Evolutionary conservation across 2,888 invertebrate genomes (phyloP).

Genomic region (Stegophylla sp.): DNA sequence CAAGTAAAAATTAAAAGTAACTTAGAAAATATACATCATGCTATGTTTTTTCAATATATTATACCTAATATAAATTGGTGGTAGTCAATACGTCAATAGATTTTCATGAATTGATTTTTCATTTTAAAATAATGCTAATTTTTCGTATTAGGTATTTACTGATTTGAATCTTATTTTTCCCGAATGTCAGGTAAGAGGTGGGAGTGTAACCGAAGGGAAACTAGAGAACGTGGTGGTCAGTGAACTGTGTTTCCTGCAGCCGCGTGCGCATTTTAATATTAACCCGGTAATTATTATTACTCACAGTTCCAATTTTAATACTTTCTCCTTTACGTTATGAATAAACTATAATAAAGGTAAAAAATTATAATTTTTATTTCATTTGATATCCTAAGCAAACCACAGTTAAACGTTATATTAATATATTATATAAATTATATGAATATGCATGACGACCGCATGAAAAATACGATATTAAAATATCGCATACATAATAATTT

Average conservation of each 20-base stretch:
- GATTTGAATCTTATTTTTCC: conserved; percentile 38
- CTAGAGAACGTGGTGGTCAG: conserved; percentile 44
- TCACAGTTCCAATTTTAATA: conserved; percentile 47
- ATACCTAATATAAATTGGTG: neutral
- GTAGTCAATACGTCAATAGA: neutral
- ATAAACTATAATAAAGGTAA: neutral
- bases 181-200: conserved; percentile 18
- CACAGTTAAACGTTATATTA: neutral
- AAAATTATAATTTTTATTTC: conserved; percentile 23
- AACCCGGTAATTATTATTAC: conserved; percentile 52
- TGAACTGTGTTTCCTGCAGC: conserved; percentile 53
- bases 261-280: conserved; percentile 48
- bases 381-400: conserved; percentile 12
- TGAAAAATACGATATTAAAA: conserved; percentile 16
- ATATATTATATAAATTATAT: neutral
- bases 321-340: conserved; percentile 50
- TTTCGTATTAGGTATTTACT: conserved; percentile 14
- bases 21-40: neutral
- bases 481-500: neutral
- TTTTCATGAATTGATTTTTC: conserved; percentile 13
- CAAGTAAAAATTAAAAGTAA: neutral
- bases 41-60: neutral
- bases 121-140: conserved; percentile 8
- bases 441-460: conserved; percentile 33
- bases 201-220: conserved; percentile 29